phyloP scores from a whole-genome alignment of 2,797 vertebrate genomes.

The Clarias laeviceps region DNA sequence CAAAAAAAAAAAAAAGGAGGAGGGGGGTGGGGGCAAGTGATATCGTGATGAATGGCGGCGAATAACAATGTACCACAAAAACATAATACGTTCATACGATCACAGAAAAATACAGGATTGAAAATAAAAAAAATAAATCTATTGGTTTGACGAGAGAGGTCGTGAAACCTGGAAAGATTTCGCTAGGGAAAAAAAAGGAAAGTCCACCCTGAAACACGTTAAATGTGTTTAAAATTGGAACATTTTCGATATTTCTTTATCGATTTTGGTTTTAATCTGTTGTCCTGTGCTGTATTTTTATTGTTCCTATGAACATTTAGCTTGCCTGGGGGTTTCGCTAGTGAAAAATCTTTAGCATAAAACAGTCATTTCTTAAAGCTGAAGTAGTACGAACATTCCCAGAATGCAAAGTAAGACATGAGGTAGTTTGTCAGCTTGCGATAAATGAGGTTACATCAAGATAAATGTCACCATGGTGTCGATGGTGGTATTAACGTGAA shows the following conservation, averaged over 20 bases:
- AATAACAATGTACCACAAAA: conserved; percentile 33
- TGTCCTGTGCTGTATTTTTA: neutral
- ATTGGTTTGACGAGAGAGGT: neutral
- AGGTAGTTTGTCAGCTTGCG: neutral
- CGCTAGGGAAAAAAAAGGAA: neutral
- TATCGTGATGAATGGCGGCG: conserved; percentile 47
- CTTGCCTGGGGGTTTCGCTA: neutral
- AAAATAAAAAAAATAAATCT: neutral
- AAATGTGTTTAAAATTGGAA: neutral
- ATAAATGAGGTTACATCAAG: too few relatives aligned
- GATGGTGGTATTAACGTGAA: neutral
- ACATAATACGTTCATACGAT: conserved; percentile 19
- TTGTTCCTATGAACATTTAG: neutral
- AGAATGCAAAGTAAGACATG: neutral
- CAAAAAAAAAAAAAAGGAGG: conserved; percentile 38
- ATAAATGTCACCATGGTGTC: too few relatives aligned
- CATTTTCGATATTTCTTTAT: too few relatives aligned
- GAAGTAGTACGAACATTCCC: neutral
- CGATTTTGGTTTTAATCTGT: neutral
- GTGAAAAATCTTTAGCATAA: neutral
- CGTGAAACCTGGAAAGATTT: neutral
- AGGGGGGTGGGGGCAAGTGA: conserved; percentile 36
- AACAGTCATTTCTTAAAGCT: neutral
- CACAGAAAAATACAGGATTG: neutral
- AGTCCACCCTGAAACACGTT: neutral